Base-by-base conservation (phyloP, 2,888 invertebrate genomes). In the Rotaria macrura region DNA sequence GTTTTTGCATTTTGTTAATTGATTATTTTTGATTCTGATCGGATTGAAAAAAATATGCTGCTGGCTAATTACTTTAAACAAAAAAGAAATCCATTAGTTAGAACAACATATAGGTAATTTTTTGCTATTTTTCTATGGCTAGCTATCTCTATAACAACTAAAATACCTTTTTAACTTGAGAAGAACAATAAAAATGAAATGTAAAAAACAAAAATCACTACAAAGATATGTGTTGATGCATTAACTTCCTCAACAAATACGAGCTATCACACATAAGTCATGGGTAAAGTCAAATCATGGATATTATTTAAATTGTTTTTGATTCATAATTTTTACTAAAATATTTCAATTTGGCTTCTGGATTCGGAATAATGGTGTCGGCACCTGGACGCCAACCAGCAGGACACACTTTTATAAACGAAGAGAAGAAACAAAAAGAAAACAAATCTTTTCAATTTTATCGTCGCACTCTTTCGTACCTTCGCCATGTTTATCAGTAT, bases 351-450 rank as follows among this genome's bases (percentile, higher is more conserved):
- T 92, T 91, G 85, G 91, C 90, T 83, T 90, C 89, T 17, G 92
- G 92, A 87, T 91, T 90, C 83, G 91, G 91, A 87, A 91, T 91
- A 87, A 96, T 95, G 85, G 96, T 96, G 91, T 95, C 95, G 91
- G 94, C 94, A 54, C 96, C 96, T 84, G 96, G 96, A 91, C 95
- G 95, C 96, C 96, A 97, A 65, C 95, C 95, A 88, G 96, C 91
- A 40, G 96, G 96, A 90, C 96, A 97, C 1, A 65, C 65, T 65
- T n/a, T n/a, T n/a, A n/a, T n/a, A n/a, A n/a, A n/a, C n/a, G n/a
- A n/a, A n/a, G n/a, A n/a, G n/a, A n/a, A n/a, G n/a, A n/a, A n/a
- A n/a, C n/a, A n/a, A n/a, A n/a, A n/a, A n/a, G n/a, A n/a, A n/a
- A n/a, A n/a, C n/a, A n/a, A n/a, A n/a, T n/a, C n/a, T n/a, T n/a